A percentile compares a stretch with the other conserved stretches of the same genome.
These are phyloP conservation scores for Brachyistius frenatus DNA, from an alignment of 2,113 vertebrate species.

Conservation along the genomic window DNA sequence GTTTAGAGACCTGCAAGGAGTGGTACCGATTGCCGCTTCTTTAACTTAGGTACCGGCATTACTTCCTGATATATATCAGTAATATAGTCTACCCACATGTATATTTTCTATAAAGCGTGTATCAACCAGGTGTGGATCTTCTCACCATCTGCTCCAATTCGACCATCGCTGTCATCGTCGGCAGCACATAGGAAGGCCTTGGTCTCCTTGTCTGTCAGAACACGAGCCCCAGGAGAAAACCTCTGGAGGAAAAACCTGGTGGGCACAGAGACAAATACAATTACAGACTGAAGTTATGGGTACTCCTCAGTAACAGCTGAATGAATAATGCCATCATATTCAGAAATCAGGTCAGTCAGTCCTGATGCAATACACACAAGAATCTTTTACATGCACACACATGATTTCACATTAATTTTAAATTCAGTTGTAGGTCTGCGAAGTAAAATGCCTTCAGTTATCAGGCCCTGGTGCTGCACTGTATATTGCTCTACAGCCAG, in stretches of 20 bases:
- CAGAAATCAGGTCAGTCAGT: neutral
- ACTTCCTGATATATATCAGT: no score
- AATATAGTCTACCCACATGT: no score
- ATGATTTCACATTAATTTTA: neutral
- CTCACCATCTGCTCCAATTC: conserved; percentile 93
- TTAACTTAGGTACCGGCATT: no score
- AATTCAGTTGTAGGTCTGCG: neutral
- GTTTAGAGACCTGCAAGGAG: no score
- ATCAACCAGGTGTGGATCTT: neutral
- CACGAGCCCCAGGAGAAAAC: conserved; percentile 90
- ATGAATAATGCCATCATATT: neutral
- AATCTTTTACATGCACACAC: neutral
- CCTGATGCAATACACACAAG: neutral
- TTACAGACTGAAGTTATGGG: neutral
- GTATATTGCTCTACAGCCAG: neutral
- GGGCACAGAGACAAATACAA: conserved; percentile 1
- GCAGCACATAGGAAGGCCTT: conserved; percentile 89
- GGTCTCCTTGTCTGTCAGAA: conserved; percentile 91
- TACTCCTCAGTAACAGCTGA: neutral
- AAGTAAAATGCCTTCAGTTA: neutral
- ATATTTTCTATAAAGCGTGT: no score
- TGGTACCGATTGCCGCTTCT: no score
- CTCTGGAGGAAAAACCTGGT: conserved; percentile 96
- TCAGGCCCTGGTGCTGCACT: neutral
- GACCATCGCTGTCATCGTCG: conserved; percentile 93